These are phyloP conservation scores for Trichonephila clavata DNA, from an alignment of 1,140 invertebrate genomes.

Conservation along the genomic window DNA sequence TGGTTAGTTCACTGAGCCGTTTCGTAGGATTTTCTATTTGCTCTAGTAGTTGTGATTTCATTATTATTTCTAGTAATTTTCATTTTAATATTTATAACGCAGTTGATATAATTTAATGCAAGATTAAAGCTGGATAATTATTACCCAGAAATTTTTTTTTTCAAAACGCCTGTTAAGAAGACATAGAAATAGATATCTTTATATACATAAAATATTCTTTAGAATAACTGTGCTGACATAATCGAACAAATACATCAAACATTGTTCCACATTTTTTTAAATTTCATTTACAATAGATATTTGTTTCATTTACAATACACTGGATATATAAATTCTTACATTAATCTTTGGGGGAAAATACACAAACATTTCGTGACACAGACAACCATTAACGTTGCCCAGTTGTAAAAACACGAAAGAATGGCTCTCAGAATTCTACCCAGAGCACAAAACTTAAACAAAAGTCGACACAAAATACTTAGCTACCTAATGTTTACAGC, in stretches of 20 bases:
- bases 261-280: background rate
- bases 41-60: too few species aligned
- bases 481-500: background rate
- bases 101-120: too few species aligned
- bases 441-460: background rate
- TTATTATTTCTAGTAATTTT: too few species aligned
- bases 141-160: too few species aligned
- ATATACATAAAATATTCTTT: background rate
- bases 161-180: too few species aligned
- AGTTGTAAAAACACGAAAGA: background rate
- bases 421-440: background rate
- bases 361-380: background rate
- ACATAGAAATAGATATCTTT: too few species aligned
- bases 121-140: too few species aligned
- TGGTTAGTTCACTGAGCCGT: too few species aligned
- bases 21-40: too few species aligned
- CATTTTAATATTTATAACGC: too few species aligned
- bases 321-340: slow-evolving; percentile 11
- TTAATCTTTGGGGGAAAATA: background rate
- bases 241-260: slow-evolving; percentile 1
- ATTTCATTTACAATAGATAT: background rate
- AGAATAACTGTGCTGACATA: slow-evolving; percentile 13
- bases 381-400: background rate
- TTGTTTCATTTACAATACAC: background rate
- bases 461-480: background rate